A percentile compares a stretch with the other conserved stretches of the same genome.
These are phyloP conservation scores for Litoditis marina DNA, from an alignment of 2,888 invertebrate genomes.

Conservation along the genomic window DNA sequence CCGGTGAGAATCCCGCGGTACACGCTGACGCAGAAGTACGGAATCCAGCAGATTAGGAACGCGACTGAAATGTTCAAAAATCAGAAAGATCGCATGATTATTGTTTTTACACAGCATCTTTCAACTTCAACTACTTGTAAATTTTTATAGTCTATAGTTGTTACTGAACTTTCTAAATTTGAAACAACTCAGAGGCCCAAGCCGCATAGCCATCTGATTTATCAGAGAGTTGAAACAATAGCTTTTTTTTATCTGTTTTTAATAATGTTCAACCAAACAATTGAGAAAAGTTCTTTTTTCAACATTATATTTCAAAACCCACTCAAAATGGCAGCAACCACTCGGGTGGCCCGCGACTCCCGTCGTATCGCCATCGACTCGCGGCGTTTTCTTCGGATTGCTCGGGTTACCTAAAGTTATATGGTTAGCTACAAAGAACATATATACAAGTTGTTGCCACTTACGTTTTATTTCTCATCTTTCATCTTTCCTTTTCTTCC, in stretches of 20 bases:
- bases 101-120: too few relatives aligned
- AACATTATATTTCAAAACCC: constrained; percentile 6
- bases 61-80: constrained; percentile 43
- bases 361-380: constrained; percentile 49
- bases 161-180: too few relatives aligned
- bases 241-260: too few relatives aligned
- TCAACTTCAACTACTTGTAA: too few relatives aligned
- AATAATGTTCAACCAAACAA: too few relatives aligned
- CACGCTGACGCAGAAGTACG: constrained; percentile 45
- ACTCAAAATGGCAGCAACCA: constrained; percentile 54
- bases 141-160: too few relatives aligned
- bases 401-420: constrained; percentile 51
- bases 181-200: too few relatives aligned
- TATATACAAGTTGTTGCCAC: neutral
- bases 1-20: constrained; percentile 44
- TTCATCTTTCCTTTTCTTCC: neutral
- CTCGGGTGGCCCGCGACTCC: constrained; percentile 47
- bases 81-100: too few relatives aligned
- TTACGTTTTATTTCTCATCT: too few relatives aligned
- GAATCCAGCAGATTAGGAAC: constrained; percentile 54
- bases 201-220: too few relatives aligned
- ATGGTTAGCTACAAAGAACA: neutral
- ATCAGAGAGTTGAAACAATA: too few relatives aligned
- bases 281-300: neutral
- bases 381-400: constrained; percentile 46